Evolutionary conservation across 2,888 invertebrate genomes (phyloP).

Genomic region (Acleris sparsana): DNA sequence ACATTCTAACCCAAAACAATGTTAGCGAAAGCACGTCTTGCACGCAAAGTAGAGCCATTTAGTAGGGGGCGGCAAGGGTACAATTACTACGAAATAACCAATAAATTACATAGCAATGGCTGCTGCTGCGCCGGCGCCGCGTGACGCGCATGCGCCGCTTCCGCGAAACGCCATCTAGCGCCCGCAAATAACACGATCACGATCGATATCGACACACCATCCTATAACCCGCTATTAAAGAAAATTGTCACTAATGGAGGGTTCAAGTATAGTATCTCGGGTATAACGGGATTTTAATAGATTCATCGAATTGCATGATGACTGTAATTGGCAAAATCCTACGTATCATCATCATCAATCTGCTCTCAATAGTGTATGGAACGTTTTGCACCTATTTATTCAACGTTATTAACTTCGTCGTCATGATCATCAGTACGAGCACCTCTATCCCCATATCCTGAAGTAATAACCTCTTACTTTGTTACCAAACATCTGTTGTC

Average conservation of each 20-base stretch:
- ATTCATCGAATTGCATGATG: background rate
- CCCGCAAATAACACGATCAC: constrained; percentile 72
- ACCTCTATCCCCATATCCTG: background rate
- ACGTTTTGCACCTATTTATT: no score
- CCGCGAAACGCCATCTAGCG: constrained; percentile 74
- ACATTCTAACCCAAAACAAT: constrained; percentile 45
- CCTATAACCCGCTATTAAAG: constrained; percentile 34
- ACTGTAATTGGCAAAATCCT: no score
- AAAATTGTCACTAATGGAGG: constrained; percentile 34
- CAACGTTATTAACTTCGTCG: no score
- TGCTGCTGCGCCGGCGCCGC: constrained; percentile 63
- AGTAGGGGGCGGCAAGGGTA: constrained; percentile 64
- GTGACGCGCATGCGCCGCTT: constrained; percentile 68
- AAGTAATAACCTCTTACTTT: constrained; percentile 10
- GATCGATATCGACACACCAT: constrained; percentile 58
- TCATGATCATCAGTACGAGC: no score
- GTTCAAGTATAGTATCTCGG: constrained; percentile 4
- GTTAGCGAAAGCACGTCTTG: constrained; percentile 47
- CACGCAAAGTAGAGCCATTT: constrained; percentile 60
- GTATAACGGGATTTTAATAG: background rate
- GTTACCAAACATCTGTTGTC: constrained; percentile 28
- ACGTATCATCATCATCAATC: no score
- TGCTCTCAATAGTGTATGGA: no score
- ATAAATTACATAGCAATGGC: constrained; percentile 58
- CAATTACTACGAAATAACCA: constrained; percentile 73